phyloP scores from a whole-genome alignment of 64 coral and sea anemone species.

The Acropora yongei region DNA sequence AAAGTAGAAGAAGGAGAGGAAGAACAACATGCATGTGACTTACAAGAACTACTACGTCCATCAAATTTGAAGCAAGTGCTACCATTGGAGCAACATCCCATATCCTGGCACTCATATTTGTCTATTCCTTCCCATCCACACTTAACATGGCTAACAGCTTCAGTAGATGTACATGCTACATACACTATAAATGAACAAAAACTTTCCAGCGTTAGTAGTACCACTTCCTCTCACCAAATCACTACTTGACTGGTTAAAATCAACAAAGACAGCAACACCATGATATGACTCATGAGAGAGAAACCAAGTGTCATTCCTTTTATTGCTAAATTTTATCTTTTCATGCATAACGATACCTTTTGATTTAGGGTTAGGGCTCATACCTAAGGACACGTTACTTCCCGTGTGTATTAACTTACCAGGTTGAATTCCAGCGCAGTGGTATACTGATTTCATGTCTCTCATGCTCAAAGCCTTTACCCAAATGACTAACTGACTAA shows the following conservation, averaged over 20 bases:
- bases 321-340: too few relatives aligned
- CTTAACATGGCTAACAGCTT: not conserved
- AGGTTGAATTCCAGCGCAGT: conserved; percentile 6
- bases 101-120: not conserved
- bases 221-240: too few relatives aligned
- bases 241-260: too few relatives aligned
- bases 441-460: not conserved
- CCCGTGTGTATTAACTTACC: not conserved
- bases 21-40: not conserved
- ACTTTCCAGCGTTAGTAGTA: not conserved
- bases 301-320: too few relatives aligned
- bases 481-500: conserved; percentile 5
- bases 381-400: too few relatives aligned
- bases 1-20: too few relatives aligned
- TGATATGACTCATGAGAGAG: too few relatives aligned
- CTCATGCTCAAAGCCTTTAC: not conserved
- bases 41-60: conserved; percentile 29
- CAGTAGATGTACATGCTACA: not conserved
- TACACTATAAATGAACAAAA: not conserved
- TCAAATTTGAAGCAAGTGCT: conserved; percentile 9
- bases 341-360: too few relatives aligned
- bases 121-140: not conserved
- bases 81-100: conserved; percentile 1
- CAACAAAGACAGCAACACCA: too few relatives aligned
- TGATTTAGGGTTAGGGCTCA: too few relatives aligned